phyloP scores from a whole-genome alignment of 2,113 vertebrate genomes.

The Dasyornis broadbenti region DNA sequence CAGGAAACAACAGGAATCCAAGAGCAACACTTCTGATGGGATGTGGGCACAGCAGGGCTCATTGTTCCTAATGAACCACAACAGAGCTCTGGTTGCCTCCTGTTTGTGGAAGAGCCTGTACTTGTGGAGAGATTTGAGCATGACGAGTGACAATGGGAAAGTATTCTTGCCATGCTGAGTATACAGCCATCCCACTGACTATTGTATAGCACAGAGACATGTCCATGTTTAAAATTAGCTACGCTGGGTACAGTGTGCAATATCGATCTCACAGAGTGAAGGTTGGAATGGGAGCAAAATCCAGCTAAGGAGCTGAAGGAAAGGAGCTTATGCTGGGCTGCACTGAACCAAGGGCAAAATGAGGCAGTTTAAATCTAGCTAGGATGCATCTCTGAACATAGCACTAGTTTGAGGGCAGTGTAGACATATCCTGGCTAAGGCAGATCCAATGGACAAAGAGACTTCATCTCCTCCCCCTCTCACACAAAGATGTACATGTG shows the following conservation, averaged over 20 bases:
- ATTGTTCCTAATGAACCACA: neutral
- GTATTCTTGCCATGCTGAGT: neutral
- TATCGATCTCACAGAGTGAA: neutral
- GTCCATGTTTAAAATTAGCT: neutral
- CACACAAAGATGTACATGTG: fast-evolving
- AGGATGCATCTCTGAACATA: neutral
- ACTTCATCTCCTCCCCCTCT: neutral
- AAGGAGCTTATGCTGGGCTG: neutral
- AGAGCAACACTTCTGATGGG: neutral
- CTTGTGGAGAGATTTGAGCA: neutral
- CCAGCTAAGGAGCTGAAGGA: neutral
- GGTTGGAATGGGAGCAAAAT: neutral
- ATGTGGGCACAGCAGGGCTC: neutral
- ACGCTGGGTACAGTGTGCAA: neutral
- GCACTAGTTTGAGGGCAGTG: neutral
- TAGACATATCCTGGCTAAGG: neutral
- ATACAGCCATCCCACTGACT: neutral
- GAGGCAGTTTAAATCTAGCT: neutral
- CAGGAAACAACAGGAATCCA: neutral
- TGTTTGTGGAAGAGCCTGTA: neutral
- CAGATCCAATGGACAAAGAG: neutral
- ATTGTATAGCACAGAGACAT: neutral
- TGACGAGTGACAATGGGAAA: neutral
- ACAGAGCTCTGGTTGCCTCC: neutral
- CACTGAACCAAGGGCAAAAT: neutral